Conservation (phyloP, 2,797 vertebrate genomes). For the Rhinoraja longicauda region DNA sequence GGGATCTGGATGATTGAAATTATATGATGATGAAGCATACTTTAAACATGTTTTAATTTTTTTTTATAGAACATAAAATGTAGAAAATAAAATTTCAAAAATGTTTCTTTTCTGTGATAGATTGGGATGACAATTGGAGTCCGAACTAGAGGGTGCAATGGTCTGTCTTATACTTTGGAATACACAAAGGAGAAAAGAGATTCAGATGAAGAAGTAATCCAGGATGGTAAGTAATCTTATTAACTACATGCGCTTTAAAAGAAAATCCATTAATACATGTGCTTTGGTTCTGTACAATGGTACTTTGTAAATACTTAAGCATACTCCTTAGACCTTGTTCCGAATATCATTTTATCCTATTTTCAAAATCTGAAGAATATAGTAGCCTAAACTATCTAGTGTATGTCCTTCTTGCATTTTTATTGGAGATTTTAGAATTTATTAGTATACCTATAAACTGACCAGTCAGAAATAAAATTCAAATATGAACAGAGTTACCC, state of each 20-base stretch:
- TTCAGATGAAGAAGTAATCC: constrained; percentile 90
- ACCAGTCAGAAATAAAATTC: neutral
- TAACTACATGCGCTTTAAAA: neutral
- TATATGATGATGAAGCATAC: neutral
- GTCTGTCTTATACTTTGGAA: constrained; percentile 88
- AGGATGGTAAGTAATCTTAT: constrained; percentile 73
- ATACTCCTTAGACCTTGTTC: neutral
- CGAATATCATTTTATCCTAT: neutral
- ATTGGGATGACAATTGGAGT: constrained; percentile 90
- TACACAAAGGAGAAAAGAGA: constrained; percentile 82
- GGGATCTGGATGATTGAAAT: neutral
- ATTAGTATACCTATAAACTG: neutral
- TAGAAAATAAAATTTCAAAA: constrained; percentile 4
- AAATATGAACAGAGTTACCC: neutral
- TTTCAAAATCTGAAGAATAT: neutral
- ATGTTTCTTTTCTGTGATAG: constrained; percentile 54
- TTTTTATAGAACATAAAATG: neutral
- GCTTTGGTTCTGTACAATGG: neutral
- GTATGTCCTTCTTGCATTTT: neutral
- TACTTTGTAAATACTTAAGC: neutral
- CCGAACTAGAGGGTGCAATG: constrained; percentile 91
- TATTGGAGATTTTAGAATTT: neutral
- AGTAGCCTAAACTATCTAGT: neutral
- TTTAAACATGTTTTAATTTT: no score
- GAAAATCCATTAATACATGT: neutral